Evolutionary conservation across 2,113 vertebrate genomes (phyloP).

Genomic region (Halcyon malimbica): DNA sequence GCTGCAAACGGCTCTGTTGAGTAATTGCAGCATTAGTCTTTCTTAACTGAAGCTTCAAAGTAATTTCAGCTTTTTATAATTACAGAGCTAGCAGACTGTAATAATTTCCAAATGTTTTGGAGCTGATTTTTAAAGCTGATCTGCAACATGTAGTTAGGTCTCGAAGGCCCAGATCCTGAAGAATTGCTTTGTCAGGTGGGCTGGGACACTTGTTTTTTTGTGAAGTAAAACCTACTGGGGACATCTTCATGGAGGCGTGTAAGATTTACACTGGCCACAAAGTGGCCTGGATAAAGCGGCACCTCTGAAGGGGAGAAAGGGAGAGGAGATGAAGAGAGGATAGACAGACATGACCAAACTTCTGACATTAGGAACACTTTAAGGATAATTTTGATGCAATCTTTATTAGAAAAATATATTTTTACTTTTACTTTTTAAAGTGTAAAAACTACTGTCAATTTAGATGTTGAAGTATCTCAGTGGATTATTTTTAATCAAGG

Average conservation of each 20-base stretch:
- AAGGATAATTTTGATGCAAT: background rate
- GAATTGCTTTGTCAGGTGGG: background rate
- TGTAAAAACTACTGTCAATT: background rate
- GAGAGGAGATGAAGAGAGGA: background rate
- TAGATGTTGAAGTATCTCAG: background rate
- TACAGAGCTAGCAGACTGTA: constrained; percentile 50
- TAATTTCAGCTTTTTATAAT: constrained; percentile 65
- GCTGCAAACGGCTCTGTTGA: constrained; percentile 40
- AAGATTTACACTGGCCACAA: background rate
- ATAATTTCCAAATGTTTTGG: constrained; percentile 62
- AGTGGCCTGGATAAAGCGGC: background rate
- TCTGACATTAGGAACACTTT: background rate
- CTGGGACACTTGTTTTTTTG: background rate
- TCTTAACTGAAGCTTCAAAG: constrained; percentile 49
- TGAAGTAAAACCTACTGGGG: background rate
- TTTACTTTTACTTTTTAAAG: background rate
- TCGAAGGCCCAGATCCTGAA: background rate
- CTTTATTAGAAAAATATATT: background rate
- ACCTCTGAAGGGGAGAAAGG: background rate
- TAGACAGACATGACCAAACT: background rate
- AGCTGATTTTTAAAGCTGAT: constrained; percentile 6
- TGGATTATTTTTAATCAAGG: background rate
- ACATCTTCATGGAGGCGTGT: background rate
- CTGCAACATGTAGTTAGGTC: background rate
- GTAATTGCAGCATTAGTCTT: constrained; percentile 55